phyloP scores from a whole-genome alignment of 2,888 invertebrate genomes.

The Cylindroiulus punctatus region DNA sequence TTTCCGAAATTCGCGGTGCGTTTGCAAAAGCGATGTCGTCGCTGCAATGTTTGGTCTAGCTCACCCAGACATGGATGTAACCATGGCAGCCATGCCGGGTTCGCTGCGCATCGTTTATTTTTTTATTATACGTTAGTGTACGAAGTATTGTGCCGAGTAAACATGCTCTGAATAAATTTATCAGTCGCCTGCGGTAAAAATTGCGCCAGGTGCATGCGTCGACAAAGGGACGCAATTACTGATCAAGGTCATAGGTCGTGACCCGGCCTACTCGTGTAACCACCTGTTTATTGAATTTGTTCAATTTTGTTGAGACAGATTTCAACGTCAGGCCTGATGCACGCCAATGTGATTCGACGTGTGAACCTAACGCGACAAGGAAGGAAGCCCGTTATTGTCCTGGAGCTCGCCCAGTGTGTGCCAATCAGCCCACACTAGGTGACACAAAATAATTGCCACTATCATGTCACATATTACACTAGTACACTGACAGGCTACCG shows the following conservation, averaged over 20 bases:
- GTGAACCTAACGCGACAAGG: too few relatives aligned
- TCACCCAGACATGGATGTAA: background rate
- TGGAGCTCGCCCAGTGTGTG: too few relatives aligned
- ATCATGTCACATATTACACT: too few relatives aligned
- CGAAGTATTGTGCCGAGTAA: background rate
- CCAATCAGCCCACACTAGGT: too few relatives aligned
- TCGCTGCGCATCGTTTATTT: background rate
- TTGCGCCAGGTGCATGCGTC: too few relatives aligned
- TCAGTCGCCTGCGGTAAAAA: background rate
- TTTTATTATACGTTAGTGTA: background rate
- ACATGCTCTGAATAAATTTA: background rate
- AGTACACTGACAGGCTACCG: too few relatives aligned
- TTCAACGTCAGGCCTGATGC: too few relatives aligned
- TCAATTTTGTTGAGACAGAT: too few relatives aligned
- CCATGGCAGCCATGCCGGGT: conserved; percentile 32
- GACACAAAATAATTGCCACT: too few relatives aligned
- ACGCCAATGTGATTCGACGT: too few relatives aligned
- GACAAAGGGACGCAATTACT: background rate
- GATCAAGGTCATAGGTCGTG: background rate
- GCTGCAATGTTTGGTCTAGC: background rate
- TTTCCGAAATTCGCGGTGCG: background rate
- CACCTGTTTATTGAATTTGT: conserved; percentile 5
- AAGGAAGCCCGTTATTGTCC: too few relatives aligned
- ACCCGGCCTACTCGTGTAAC: background rate
- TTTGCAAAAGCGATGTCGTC: background rate